A percentile compares a stretch with the other conserved stretches of the same genome.
These are phyloP conservation scores for Synergus umbraculus DNA, from an alignment of 2,888 invertebrate genomes.

Conservation along the genomic window DNA sequence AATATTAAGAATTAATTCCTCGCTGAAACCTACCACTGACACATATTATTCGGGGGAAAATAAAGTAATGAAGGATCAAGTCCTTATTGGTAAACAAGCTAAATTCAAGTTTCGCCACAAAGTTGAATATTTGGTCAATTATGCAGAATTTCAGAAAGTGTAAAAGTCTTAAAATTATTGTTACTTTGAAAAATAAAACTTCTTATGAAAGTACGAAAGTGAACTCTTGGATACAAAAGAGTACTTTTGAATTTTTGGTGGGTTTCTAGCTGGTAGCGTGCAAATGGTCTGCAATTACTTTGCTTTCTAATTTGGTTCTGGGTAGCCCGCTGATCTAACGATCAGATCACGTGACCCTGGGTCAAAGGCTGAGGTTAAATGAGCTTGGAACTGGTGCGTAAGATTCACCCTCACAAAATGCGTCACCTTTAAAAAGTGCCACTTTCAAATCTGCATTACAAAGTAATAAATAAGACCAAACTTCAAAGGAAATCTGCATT, in stretches of 20 bases:
- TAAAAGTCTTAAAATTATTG: too few species aligned
- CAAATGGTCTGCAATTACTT: conserved; percentile 71
- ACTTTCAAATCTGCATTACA: not conserved
- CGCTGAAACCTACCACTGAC: too few species aligned
- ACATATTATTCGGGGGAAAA: too few species aligned
- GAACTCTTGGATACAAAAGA: not conserved
- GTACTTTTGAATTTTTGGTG: conserved; percentile 65
- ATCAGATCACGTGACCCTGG: conserved; percentile 70
- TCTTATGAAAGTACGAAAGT: not conserved
- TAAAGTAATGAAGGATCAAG: too few species aligned
- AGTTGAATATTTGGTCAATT: too few species aligned
- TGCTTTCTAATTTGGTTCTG: conserved; percentile 72
- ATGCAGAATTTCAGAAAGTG: too few species aligned
- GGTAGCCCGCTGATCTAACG: conserved; percentile 67
- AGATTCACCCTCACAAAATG: not conserved
- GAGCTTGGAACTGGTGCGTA: conserved; percentile 45
- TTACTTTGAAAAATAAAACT: too few species aligned
- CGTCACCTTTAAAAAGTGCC: not conserved
- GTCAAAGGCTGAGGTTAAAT: conserved; percentile 62
- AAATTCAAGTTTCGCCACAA: too few species aligned
- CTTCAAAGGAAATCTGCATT: too few species aligned
- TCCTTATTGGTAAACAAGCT: too few species aligned
- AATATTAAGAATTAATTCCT: too few species aligned
- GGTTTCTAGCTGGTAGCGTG: conserved; percentile 67
- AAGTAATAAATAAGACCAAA: not conserved